Base-by-base conservation (phyloP, 2,113 vertebrate genomes). In the Hydropotes inermis region DNA sequence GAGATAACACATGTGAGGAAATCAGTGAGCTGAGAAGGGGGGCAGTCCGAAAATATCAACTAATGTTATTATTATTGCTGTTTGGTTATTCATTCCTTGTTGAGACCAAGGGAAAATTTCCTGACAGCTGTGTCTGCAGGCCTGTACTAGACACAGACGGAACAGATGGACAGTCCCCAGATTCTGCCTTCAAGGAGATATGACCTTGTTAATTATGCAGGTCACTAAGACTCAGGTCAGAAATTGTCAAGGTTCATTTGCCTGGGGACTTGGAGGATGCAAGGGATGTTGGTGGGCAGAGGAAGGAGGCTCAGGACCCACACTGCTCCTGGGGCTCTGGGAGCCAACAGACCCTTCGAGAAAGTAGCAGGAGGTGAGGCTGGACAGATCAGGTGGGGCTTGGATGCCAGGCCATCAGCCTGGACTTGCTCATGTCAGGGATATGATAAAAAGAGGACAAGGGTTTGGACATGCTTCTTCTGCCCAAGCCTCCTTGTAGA, bases 31-130 rank as follows among this genome's bases (percentile, higher is more conserved):
- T 82, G 55, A 76, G 45, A n/a, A 93, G 58, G 27, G 23, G 74
- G 21, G 36, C 4, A 7, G 39, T 90, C 55, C n/a, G 23, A 14
- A 89, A 45, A 58, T 39, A 45, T 19, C 43, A 54, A 13, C 50
- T 27, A 79, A 33, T 47, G 8, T 43, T 60, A 33, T 57, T 91
- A 33, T n/a, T 52, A 25, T 43, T 50, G 19, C 25, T 61, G 11
- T 33, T 50, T 70, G 28, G 25, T 28, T 74, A 81, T 36, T 45
- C 9, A n/a, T 70, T 97, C 55, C 47, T 61, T 87, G 19, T 43
- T 60, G 61, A 95, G 23, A 85, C 67, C 90, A 83, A 58, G 19
- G 83, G 58, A 95, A 76, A 76, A 11, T 43, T 79, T 64, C 30
- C 87, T 92, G 16, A 10, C 21, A 89, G 28, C 58, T 54, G 21